These are phyloP conservation scores for Myotis planiceps DNA, from an alignment of 2,797 vertebrate genomes.

Conservation along the genomic window DNA sequence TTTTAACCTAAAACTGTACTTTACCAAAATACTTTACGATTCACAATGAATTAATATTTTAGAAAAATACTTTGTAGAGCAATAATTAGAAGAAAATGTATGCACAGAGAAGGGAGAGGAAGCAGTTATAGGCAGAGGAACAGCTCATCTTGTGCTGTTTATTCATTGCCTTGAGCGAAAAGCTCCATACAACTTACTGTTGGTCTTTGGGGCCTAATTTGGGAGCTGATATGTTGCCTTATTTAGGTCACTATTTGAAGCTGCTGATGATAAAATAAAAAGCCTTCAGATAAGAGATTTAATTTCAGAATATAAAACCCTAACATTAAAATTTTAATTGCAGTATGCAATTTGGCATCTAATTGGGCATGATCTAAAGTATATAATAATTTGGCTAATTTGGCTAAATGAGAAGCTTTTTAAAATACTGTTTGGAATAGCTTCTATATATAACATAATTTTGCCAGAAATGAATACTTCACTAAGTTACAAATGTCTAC, in stretches of 20 bases:
- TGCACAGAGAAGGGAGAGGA: background rate
- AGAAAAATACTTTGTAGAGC: background rate
- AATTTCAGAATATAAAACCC: slow-evolving; percentile 54
- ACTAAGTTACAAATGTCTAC: slow-evolving; percentile 53
- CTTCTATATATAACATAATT: slow-evolving; percentile 34
- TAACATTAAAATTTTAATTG: slow-evolving; percentile 53
- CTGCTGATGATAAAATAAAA: slow-evolving; percentile 24
- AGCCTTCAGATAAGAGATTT: slow-evolving; percentile 34
- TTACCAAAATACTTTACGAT: background rate
- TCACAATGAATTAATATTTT: background rate
- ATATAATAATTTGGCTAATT: slow-evolving; percentile 55
- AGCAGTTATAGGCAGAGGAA: background rate
- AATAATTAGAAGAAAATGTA: background rate
- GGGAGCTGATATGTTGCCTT: background rate
- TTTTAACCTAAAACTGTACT: background rate
- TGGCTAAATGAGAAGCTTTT: slow-evolving; percentile 55
- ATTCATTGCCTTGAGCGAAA: slow-evolving; percentile 22
- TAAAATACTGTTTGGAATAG: slow-evolving; percentile 48
- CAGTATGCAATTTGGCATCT: slow-evolving; percentile 37
- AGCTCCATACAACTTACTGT: background rate
- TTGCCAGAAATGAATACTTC: slow-evolving; percentile 45
- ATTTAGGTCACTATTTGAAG: slow-evolving; percentile 1
- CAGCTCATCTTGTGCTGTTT: slow-evolving; percentile 23
- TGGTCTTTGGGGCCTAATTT: background rate
- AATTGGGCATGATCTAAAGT: slow-evolving; percentile 48